Conservation (phyloP, 2,888 invertebrate species). For the Drosophila formosana region DNA sequence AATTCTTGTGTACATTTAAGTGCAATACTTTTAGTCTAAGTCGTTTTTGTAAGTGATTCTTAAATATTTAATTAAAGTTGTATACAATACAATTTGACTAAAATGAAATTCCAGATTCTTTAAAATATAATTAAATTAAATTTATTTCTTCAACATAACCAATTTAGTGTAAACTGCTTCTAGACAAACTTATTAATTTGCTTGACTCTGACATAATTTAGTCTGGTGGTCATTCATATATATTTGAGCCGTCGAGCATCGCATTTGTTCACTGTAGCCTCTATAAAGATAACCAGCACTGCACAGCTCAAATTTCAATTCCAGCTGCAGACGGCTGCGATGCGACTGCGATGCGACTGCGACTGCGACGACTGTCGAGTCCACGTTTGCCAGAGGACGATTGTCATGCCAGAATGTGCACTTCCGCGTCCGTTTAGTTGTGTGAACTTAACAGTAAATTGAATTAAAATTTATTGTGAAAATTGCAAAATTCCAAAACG, state of each 20-base stretch:
- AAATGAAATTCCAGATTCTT: too few relatives aligned
- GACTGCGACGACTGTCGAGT: conserved; percentile 34
- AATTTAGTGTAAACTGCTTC: too few relatives aligned
- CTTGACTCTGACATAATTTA: too few relatives aligned
- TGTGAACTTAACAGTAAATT: conserved; percentile 77
- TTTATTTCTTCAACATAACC: too few relatives aligned
- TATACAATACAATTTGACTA: too few relatives aligned
- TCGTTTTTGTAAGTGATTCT: too few relatives aligned
- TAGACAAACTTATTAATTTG: too few relatives aligned
- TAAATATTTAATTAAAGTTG: too few relatives aligned
- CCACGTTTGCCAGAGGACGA: conserved; percentile 55
- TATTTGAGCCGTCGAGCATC: background rate
- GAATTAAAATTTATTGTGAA: conserved; percentile 82
- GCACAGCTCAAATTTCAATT: conserved; percentile 39
- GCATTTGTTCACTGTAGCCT: conserved; percentile 47
- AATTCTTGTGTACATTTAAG: too few relatives aligned
- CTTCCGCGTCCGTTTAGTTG: conserved; percentile 78
- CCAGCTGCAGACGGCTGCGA: conserved; percentile 31
- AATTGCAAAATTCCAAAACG: conserved; percentile 78
- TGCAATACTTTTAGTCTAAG: too few relatives aligned
- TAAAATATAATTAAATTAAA: too few relatives aligned
- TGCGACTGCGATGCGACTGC: too few relatives aligned
- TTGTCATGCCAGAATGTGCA: conserved; percentile 81
- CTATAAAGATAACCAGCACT: conserved; percentile 41
- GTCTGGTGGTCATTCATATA: background rate